Evolutionary conservation across 2,113 vertebrate genomes (phyloP), one percentile per base, ranked within the genome.

Genomic region (Xenotilapia caudafasciata): DNA sequence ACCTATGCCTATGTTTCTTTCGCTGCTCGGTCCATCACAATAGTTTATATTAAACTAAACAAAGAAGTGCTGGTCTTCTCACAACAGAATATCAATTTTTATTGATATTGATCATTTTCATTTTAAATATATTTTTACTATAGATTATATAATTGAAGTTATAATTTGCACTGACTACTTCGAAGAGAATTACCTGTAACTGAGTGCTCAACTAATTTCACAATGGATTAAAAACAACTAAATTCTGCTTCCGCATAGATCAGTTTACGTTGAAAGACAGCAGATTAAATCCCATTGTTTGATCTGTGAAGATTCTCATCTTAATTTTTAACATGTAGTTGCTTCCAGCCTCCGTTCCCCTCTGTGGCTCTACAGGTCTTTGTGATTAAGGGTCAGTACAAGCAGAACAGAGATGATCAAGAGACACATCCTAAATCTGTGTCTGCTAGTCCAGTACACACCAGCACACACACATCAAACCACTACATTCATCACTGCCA

Each of bases 401-500:
- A 56, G 13, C 26, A 58, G 19, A 70, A 17, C 21, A 28, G 12
- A 47, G 17, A 82, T 17, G 28, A 26, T 87, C 56, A 28, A 23
- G 12, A 77, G 86, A 51, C 47, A 19, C 33, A 68, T 49, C 26
- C 45, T 49, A 5, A 31, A 77, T n/a, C 31, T 82, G 28, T 79
- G 83, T 68, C 45, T 80, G 9, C 33, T 35, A 31, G 60, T 75
- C n/a, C 77, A 58, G 65, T 70, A 21, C 73, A 45, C 56, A 51
- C 51, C 12, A 15, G 38, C 23, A 70, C 62, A 65, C 82, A 73
- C 49, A 83, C 65, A 47, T 3, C 1, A 13, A 88, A 53, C 21
- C 62, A 80, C 77, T 86, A 23, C 89, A 93, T 94, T 83, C 56
- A 89, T 94, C 89, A 91, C 86, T 90, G 92, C 86, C 90, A 88